These are phyloP conservation scores for Cichladusa arquata DNA, from an alignment of 2,113 vertebrate genomes.

Conservation along the genomic window DNA sequence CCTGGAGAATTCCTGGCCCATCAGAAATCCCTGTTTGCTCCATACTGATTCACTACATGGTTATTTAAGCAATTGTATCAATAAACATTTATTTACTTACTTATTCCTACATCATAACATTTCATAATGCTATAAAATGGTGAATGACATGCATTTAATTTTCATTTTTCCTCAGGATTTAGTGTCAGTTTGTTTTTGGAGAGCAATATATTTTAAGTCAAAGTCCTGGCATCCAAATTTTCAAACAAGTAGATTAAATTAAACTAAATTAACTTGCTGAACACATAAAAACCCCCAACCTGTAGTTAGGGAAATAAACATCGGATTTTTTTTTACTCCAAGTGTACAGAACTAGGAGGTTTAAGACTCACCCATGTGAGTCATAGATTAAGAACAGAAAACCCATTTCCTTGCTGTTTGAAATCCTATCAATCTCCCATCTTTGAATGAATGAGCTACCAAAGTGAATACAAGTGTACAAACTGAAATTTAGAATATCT, in stretches of 20 bases:
- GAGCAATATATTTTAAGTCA: background rate
- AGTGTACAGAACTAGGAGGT: background rate
- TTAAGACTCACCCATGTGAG: background rate
- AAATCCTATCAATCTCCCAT: background rate
- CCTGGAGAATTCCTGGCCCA: background rate
- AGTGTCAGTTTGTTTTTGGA: background rate
- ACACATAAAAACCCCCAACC: background rate
- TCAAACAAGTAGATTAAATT: background rate
- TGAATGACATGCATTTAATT: background rate
- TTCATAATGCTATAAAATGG: background rate
- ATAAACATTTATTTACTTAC: background rate
- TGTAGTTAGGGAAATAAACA: background rate
- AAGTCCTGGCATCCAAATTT: background rate
- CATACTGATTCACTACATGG: background rate
- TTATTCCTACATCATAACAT: background rate
- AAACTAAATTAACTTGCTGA: background rate
- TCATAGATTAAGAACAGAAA: background rate
- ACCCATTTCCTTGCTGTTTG: background rate
- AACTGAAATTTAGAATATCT: background rate
- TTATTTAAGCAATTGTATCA: background rate
- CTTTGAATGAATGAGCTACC: background rate
- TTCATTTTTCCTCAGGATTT: background rate
- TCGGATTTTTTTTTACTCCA: background rate
- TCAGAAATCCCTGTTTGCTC: background rate
- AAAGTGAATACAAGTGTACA: background rate